Base-by-base conservation (phyloP, 2,888 invertebrate species). In the Orchesellides sinensis region DNA sequence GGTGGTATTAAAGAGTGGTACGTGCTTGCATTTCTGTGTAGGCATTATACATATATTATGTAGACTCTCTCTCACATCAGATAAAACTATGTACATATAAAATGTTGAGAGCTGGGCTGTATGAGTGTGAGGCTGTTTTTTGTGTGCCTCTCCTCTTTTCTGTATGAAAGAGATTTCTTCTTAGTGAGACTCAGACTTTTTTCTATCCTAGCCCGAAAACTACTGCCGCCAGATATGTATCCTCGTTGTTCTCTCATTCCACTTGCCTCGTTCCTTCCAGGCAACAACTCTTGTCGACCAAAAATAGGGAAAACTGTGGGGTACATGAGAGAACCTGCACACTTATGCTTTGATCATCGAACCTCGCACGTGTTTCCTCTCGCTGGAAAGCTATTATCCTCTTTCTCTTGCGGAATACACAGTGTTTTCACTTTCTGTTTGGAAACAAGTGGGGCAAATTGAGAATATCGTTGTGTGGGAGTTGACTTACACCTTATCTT, bases 251-350 rank as follows among this genome's bases (percentile, higher is more conserved):
- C 10, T 14, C 45, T 23, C 25, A 10, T 12, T 66, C 47, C 47
- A n/a, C n/a, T n/a, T 68, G 78, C 52, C 56, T 68, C 77, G 66
- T 77, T 52, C 66, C 68, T 49, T 59, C n/a, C n/a, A 23, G 40
- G 54, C 32, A 52, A 63, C 25, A 27, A 2, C 32, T 35, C 49
- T 45, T 23, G 52, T n/a, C 35, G 25, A 45, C 47, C 23, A 19
- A 78, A 61, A 70, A 54, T 27, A 65, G 80, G 49, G 80, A 80
- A 80, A 80, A 80, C 72, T 66, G 40, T 66, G 72, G 80, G 80
- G 80, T 80, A 56, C 80, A 35, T 23, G 8, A 2, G n/a, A 47
- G 32, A 80, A 73, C 49, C 73, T 59, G 32, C 35, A n/a, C 72
- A 80, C 70, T 80, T 59, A 27, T 29, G 19, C 27, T 35, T 47